phyloP scores from a whole-genome alignment of 2,888 invertebrate species.

The Cephus runcator region DNA sequence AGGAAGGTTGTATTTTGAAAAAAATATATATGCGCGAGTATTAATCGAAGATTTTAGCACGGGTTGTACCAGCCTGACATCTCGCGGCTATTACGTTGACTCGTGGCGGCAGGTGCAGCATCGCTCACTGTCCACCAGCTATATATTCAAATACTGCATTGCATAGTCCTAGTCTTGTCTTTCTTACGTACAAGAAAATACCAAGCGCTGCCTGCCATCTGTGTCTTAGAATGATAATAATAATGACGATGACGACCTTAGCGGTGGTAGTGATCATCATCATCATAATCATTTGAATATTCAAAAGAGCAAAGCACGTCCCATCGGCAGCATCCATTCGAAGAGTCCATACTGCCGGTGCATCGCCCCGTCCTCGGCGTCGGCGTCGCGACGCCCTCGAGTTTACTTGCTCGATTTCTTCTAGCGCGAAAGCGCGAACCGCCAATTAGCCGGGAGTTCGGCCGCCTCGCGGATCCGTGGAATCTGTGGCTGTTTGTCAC shows the following conservation, averaged over 20 bases:
- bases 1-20: neutral
- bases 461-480: slow-evolving; percentile 52
- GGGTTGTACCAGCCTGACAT: slow-evolving; percentile 53
- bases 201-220: neutral
- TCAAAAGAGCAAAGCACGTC: neutral
- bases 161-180: slow-evolving; percentile 6
- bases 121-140: slow-evolving; percentile 60
- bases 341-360: neutral
- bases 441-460: slow-evolving; percentile 59
- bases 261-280: neutral
- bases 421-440: slow-evolving; percentile 47
- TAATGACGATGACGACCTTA: neutral
- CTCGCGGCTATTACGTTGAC: slow-evolving; percentile 59
- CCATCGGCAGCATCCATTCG: neutral
- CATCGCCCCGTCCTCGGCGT: slow-evolving; percentile 11
- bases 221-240: neutral
- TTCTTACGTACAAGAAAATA: slow-evolving; percentile 2
- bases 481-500: slow-evolving; percentile 57
- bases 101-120: slow-evolving; percentile 60
- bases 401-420: slow-evolving; percentile 25
- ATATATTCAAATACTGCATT: slow-evolving; percentile 53
- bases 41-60: slow-evolving; percentile 39
- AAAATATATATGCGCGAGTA: slow-evolving; percentile 10
- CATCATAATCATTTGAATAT: neutral
- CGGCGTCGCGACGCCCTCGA: slow-evolving; percentile 13